Evolutionary conservation across 2,113 vertebrate species (phyloP).

Genomic region (Zapus hudsonius): DNA sequence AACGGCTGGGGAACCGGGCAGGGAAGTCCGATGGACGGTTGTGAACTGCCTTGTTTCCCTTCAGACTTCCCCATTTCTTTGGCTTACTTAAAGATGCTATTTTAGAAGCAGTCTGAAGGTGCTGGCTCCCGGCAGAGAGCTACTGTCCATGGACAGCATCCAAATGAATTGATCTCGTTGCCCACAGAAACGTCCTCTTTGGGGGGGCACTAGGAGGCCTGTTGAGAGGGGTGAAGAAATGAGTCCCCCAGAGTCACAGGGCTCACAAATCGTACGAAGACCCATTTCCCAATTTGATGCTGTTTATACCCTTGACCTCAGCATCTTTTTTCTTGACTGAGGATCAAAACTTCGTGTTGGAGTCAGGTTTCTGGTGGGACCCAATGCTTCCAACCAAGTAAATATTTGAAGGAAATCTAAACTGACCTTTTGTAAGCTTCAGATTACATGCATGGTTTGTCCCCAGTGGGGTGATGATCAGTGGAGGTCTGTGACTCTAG

Average conservation of each 20-base stretch:
- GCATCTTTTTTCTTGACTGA: constrained; percentile 15
- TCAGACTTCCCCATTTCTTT: not conserved
- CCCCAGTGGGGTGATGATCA: not conserved
- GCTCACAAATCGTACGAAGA: not conserved
- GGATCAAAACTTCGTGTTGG: not conserved
- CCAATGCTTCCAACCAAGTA: not conserved
- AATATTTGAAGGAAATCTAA: constrained; percentile 61
- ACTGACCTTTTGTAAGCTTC: constrained; percentile 43
- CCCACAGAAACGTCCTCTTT: not conserved
- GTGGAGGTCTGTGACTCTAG: not conserved
- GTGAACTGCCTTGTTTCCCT: not conserved
- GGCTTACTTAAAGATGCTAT: not conserved
- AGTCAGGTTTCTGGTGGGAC: not conserved
- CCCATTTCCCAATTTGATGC: not conserved
- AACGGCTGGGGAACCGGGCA: not conserved
- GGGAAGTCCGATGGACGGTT: not conserved
- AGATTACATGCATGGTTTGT: constrained; percentile 23
- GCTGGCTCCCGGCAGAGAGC: too few relatives aligned
- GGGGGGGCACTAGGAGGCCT: not conserved
- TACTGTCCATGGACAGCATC: too few relatives aligned
- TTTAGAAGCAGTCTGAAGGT: constrained; percentile 8
- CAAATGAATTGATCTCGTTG: not conserved
- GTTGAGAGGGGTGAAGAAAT: constrained; percentile 29
- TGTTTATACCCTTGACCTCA: not conserved
- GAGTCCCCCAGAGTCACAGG: not conserved